Percentiles rank a stretch among this genome's conserved stretches.
phyloP scores from a whole-genome alignment of 2,113 vertebrate species.

The Thunnus thynnus region DNA sequence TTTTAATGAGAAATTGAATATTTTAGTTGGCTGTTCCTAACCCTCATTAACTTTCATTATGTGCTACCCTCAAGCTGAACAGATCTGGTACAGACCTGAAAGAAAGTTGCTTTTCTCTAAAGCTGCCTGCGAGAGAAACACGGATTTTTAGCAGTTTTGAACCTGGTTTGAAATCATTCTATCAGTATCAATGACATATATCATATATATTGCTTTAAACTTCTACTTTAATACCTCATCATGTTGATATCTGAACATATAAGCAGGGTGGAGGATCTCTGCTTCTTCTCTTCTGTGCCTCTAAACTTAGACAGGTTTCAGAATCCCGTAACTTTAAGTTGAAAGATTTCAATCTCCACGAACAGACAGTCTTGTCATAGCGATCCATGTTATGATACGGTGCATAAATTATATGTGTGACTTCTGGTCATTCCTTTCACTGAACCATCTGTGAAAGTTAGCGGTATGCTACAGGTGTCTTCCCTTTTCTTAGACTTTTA shows the following conservation, averaged over 20 bases:
- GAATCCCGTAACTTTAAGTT: background rate
- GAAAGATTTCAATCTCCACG: background rate
- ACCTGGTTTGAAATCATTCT: background rate
- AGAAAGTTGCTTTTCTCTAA: constrained; percentile 8
- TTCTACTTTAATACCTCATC: background rate
- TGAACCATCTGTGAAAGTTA: no score
- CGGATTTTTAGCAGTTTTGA: background rate
- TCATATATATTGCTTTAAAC: background rate
- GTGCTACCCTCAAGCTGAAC: constrained; percentile 42
- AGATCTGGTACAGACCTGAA: constrained; percentile 22
- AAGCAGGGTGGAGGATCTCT: background rate
- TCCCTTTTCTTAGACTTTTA: no score
- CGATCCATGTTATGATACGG: no score
- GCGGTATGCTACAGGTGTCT: no score
- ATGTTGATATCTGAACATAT: background rate
- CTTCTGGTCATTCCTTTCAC: no score
- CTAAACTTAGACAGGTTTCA: no score
- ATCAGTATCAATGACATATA: background rate
- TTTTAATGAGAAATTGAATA: constrained; percentile 71
- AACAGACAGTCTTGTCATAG: background rate
- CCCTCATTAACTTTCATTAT: constrained; percentile 61
- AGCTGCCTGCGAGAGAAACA: background rate
- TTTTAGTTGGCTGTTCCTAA: constrained; percentile 53
- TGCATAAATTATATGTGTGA: no score
- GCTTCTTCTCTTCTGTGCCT: background rate